These are phyloP conservation scores for Syngnathus floridae DNA, from an alignment of 2,113 vertebrate genomes.

Conservation along the genomic window DNA sequence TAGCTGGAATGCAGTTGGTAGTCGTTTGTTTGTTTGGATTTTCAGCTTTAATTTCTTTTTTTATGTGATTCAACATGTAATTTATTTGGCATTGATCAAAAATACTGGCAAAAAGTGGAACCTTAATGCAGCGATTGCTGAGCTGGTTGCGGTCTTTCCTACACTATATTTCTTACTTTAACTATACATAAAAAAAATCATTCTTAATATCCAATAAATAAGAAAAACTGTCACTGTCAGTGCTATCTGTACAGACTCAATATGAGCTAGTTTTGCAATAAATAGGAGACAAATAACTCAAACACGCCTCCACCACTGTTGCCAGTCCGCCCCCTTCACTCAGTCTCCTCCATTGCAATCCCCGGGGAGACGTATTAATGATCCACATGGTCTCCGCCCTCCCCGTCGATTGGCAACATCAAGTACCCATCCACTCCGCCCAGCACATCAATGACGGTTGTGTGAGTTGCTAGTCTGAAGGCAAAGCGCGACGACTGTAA, in stretches of 20 bases:
- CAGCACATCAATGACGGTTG: conserved; percentile 48
- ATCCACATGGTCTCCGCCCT: conserved; percentile 62
- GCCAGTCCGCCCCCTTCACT: conserved; percentile 62
- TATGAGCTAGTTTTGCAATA: background rate
- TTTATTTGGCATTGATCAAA: too few relatives aligned
- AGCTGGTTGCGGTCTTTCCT: too few relatives aligned
- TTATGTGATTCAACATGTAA: too few relatives aligned
- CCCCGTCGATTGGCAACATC: conserved; percentile 71
- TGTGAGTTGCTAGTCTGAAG: conserved; percentile 43
- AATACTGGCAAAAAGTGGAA: too few relatives aligned
- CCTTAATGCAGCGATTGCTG: too few relatives aligned
- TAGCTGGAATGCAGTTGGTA: background rate
- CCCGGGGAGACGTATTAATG: conserved; percentile 81
- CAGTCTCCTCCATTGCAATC: conserved; percentile 47
- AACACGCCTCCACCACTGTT: conserved; percentile 46
- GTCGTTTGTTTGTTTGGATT: background rate
- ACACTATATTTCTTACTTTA: background rate
- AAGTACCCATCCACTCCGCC: conserved; percentile 62
- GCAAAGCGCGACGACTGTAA: background rate
- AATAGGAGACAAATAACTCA: background rate
- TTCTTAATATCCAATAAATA: background rate
- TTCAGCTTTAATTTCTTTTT: too few relatives aligned
- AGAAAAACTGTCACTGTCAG: background rate
- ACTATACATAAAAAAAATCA: background rate
- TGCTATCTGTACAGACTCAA: background rate